Evolutionary conservation across 2,888 invertebrate species (phyloP), one percentile per base, ranked within the genome.

Genomic region (Callyntrura sp.): DNA sequence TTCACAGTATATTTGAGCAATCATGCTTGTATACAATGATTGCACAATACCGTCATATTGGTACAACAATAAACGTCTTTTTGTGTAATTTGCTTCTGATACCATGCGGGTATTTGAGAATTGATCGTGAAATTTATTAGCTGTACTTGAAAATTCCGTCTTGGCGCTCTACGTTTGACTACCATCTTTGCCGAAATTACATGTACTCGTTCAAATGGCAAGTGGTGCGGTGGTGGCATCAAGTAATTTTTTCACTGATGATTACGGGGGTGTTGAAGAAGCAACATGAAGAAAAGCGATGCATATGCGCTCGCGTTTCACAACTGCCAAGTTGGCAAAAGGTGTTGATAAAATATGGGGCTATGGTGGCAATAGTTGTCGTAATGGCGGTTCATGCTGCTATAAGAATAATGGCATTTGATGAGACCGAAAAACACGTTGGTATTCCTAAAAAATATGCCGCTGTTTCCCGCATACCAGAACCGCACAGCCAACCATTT

Each of bases 101-200:
- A 6, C 3, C 6, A 35, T 35, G 35, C 6, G 35, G 35, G 35
- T 17, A 23, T 62, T 17, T 17, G 2, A 45, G 68, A 55, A 55
- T 57, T 76, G 73, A 76, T 76, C 43, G 78, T 45, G 51, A 51
- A 85, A 85, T 85, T 85, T 78, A 85, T 85, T 85, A 85, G 65
- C 62, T n/a, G 62, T 60, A 81, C 45, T 81, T 45, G 8, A 60
- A 60, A 62, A 51, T 73, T 23, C 12, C 20, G 45, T 20, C 17
- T 20, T 14, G 68, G 25, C n/a, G 3, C 12, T 43, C 48, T 76
- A 11, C 14, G 1, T 43, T 35, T 70, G 55, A 55, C 20, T 23
- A 0, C 9, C n/a, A 35, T n/a, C 68, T n/a, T 68, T 68, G n/a
- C 35, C 35, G n/a, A 35, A 62, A 62, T 5, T 65, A 28, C 12